Conservation (phyloP, 2,113 vertebrate genomes). For the Istiophorus platypterus region DNA sequence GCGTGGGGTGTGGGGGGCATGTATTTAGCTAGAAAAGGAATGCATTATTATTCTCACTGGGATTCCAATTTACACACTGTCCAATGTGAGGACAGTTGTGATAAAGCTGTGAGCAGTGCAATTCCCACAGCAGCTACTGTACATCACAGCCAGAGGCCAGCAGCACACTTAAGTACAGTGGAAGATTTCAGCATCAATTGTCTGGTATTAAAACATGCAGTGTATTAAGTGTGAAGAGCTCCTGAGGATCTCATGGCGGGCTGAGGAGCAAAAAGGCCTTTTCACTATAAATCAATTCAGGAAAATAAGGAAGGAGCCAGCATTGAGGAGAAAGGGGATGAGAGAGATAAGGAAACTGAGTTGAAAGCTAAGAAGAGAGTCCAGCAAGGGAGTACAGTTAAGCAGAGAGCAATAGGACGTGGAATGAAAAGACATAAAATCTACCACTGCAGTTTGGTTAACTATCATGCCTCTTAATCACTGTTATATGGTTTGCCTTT, state of each 20-base stretch:
- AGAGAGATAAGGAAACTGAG: slow-evolving; percentile 34
- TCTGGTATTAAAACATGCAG: slow-evolving; percentile 58
- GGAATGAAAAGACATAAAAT: slow-evolving; percentile 26
- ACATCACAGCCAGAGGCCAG: slow-evolving; percentile 36
- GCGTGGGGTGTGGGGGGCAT: not conserved
- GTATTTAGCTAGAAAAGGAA: slow-evolving; percentile 42
- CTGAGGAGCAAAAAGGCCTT: slow-evolving; percentile 57
- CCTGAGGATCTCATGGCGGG: slow-evolving; percentile 42
- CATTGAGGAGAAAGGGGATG: slow-evolving; percentile 14
- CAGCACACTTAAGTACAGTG: slow-evolving; percentile 32
- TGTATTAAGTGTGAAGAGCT: slow-evolving; percentile 50
- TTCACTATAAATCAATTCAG: slow-evolving; percentile 48
- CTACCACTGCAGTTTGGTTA: slow-evolving; percentile 35
- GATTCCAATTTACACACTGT: slow-evolving; percentile 64
- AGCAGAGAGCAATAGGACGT: slow-evolving; percentile 19
- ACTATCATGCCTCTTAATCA: slow-evolving; percentile 49
- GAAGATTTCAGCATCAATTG: slow-evolving; percentile 36
- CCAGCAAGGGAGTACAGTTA: not conserved
- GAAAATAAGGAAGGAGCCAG: slow-evolving; percentile 30
- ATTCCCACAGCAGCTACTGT: slow-evolving; percentile 49
- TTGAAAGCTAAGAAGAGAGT: not conserved
- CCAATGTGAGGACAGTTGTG: slow-evolving; percentile 26
- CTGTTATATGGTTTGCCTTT: slow-evolving; percentile 34
- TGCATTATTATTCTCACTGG: slow-evolving; percentile 48
- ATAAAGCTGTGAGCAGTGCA: slow-evolving; percentile 41